Evolutionary conservation across 2,113 vertebrate species (phyloP), one percentile per base, ranked within the genome.

Genomic region (Cyprinodon tularosa): DNA sequence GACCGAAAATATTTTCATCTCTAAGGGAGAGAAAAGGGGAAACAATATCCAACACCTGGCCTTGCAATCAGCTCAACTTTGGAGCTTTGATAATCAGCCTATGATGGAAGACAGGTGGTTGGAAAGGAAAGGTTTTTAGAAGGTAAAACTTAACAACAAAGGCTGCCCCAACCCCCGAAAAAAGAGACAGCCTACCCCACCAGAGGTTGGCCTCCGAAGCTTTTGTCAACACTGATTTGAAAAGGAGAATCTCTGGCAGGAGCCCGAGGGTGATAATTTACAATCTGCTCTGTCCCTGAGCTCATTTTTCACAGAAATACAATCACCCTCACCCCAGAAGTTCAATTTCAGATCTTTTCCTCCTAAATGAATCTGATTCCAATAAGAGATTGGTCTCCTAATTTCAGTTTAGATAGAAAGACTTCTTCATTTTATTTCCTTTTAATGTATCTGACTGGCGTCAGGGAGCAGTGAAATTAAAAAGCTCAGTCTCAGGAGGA

Each of bases 121-220:
- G 76, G 80, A 74, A 83, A 74, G 78, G 77, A 40, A 72, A 11
- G 29, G 63, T 81, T 29, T 86, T 61, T 80, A 84, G 89, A 86
- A 89, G 66, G 79, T 40, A 59, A 77, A 78, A 85, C 81, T 81
- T 86, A 84, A 85, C 84, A 89, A 89, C 85, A 92, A 90, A 88
- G 76, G 60, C 53, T 42, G 22, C 17, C 3, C 66, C 44, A 42
- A 40, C 60, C 61, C 39, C 68, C 22, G n/a, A 59, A 67, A 29
- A 13, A 68, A 11, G 66, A 50, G 69, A 70, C 53, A 40, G 66
- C 73, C 63, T 65, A 47, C 75, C 63, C 70, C 45, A 76, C 73
- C 74, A 84, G 72, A 85, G 76, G 74, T 45, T n/a, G 12, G 62
- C 64, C 83, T 81, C 64, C 17, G 0, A 57, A 68, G 75, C 68